These are phyloP conservation scores for Batillaria attramentaria DNA, from an alignment of 1,140 invertebrate species.

Conservation along the genomic window DNA sequence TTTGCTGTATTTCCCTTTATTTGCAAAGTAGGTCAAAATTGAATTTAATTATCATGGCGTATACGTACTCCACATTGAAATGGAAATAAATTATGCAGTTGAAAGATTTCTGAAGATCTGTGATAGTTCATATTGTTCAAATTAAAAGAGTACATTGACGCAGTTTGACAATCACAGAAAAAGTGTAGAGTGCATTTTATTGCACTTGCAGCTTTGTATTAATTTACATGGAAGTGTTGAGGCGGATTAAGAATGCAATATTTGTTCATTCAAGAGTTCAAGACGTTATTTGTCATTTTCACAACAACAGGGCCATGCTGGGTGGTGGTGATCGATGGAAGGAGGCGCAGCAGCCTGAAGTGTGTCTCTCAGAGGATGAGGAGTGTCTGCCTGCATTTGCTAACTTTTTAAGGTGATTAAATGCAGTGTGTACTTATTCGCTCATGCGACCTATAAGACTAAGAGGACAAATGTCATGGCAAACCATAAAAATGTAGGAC, in stretches of 20 bases:
- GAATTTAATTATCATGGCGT: too few species aligned
- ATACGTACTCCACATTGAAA: too few species aligned
- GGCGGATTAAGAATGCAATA: neutral
- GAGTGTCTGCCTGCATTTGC: constrained; percentile 64
- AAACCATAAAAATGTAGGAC: neutral
- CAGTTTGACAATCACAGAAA: too few species aligned
- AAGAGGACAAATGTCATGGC: neutral
- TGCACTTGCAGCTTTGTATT: too few species aligned
- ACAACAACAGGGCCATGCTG: constrained; percentile 69
- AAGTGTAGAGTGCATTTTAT: too few species aligned
- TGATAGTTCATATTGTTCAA: neutral
- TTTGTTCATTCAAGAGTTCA: neutral
- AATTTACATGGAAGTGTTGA: too few species aligned
- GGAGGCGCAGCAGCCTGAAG: constrained; percentile 58
- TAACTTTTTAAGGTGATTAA: constrained; percentile 61
- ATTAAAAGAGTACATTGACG: too few species aligned
- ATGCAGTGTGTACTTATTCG: neutral
- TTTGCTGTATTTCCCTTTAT: too few species aligned
- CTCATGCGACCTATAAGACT: neutral
- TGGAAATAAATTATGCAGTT: neutral
- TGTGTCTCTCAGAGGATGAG: constrained; percentile 63
- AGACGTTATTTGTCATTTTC: constrained; percentile 32
- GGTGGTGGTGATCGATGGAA: constrained; percentile 61
- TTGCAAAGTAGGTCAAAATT: too few species aligned
- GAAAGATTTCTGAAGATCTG: neutral